A percentile compares a stretch with the other conserved stretches of the same genome.
Conservation (phyloP, 2,113 vertebrate species). For the Bos indicus region DNA sequence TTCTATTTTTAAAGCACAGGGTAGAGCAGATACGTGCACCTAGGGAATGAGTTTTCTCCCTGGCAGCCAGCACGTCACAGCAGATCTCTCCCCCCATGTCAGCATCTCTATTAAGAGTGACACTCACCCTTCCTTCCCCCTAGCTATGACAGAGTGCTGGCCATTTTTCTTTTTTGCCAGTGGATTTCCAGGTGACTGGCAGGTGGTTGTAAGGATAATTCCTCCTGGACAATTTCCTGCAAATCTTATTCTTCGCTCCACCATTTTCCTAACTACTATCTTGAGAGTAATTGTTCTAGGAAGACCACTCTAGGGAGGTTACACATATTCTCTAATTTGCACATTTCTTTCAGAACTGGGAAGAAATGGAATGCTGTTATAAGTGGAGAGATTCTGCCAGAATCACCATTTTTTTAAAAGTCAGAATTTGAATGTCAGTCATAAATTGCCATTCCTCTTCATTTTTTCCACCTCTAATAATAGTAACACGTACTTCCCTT, state of each 20-base stretch:
- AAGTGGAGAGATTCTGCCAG: conserved; percentile 31
- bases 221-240: conserved; percentile 33
- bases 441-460: conserved; percentile 14
- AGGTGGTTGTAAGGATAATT: conserved; percentile 41
- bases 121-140: conserved; percentile 36
- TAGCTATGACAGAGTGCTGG: conserved; percentile 37
- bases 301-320: not conserved
- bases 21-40: not conserved
- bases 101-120: conserved; percentile 69
- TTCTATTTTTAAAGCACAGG: conserved; percentile 62
- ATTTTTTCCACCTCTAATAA: conserved; percentile 30
- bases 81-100: conserved; percentile 26
- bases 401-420: conserved; percentile 5
- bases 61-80: conserved; percentile 24
- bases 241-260: conserved; percentile 30
- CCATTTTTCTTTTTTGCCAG: conserved; percentile 35
- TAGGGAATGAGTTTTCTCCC: conserved; percentile 36
- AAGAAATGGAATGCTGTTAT: conserved; percentile 25
- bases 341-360: conserved; percentile 41
- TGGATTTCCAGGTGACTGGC: conserved; percentile 45
- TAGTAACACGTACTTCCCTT: not conserved
- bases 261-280: conserved; percentile 51
- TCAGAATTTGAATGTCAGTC: conserved; percentile 45
- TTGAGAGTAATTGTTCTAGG: conserved; percentile 52
- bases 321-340: conserved; percentile 39